These are phyloP conservation scores for Arenaria interpres DNA, from an alignment of 2,113 vertebrate species.

Conservation along the genomic window DNA sequence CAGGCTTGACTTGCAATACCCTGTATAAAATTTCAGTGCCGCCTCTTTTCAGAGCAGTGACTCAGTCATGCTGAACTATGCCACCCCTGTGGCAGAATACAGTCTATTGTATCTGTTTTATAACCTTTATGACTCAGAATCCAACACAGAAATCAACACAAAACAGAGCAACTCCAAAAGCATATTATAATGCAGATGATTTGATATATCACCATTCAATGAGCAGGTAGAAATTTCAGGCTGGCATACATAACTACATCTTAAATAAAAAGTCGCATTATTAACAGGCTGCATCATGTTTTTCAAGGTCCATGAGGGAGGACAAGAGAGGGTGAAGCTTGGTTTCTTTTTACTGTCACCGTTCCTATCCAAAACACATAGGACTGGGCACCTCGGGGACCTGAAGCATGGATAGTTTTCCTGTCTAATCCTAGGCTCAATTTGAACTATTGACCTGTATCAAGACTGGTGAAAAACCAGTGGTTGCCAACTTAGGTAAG, in stretches of 20 bases:
- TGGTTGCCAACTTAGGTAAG: neutral
- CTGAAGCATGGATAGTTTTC: neutral
- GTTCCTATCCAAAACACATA: neutral
- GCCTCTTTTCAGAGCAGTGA: neutral
- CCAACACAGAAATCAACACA: neutral
- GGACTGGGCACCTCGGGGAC: neutral
- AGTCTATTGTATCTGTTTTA: neutral
- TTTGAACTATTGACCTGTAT: neutral
- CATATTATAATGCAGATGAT: neutral
- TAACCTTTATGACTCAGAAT: constrained; percentile 47
- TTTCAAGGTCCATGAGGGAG: neutral
- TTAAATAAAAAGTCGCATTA: neutral
- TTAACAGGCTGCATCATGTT: neutral
- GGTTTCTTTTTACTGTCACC: neutral
- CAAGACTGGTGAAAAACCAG: neutral
- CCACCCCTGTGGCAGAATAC: constrained; percentile 6
- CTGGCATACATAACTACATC: neutral
- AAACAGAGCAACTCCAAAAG: neutral
- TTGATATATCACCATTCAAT: neutral
- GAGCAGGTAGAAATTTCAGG: neutral
- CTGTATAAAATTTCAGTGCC: neutral
- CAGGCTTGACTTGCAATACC: constrained; percentile 15
- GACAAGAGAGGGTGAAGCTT: neutral
- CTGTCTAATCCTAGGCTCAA: neutral
- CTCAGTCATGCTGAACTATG: constrained; percentile 29